Evolutionary conservation across 35 echinoderm and acorn worm species (phyloP).

Genomic region (Holothuria glaberrima): DNA sequence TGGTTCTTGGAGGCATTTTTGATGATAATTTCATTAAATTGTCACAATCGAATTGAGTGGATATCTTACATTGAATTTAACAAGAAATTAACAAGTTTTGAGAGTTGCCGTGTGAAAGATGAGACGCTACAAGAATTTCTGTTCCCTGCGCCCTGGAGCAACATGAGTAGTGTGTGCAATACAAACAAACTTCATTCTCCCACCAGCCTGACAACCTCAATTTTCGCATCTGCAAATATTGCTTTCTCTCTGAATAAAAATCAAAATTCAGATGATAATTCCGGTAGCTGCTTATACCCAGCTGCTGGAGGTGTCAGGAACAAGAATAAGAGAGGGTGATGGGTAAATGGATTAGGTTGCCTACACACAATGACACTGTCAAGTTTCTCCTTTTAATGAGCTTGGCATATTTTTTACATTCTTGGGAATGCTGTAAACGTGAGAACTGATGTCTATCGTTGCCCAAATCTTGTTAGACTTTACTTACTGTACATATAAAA

Average conservation of each 20-base stretch:
- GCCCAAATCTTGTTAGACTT: too few relatives aligned
- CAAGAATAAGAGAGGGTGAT: neutral
- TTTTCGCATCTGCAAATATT: slow-evolving; percentile 41
- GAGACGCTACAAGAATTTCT: slow-evolving; percentile 32
- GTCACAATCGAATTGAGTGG: slow-evolving; percentile 54
- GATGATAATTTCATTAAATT: slow-evolving; percentile 54
- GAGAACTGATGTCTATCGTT: too few relatives aligned
- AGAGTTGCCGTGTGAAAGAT: slow-evolving; percentile 49
- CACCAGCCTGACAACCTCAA: slow-evolving; percentile 38
- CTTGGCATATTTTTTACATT: slow-evolving; percentile 27
- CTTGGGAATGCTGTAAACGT: too few relatives aligned
- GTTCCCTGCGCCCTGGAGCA: slow-evolving; percentile 16
- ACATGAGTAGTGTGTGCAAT: neutral
- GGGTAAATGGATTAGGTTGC: slow-evolving; percentile 41
- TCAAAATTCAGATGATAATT: slow-evolving; percentile 47
- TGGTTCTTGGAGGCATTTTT: slow-evolving; percentile 44
- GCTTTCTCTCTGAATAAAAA: slow-evolving; percentile 38
- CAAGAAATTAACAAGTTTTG: slow-evolving; percentile 55
- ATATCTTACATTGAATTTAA: slow-evolving; percentile 57
- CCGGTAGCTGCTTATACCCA: neutral
- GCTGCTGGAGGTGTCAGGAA: slow-evolving; percentile 32
- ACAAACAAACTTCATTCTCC: slow-evolving; percentile 40
- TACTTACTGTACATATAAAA: too few relatives aligned
- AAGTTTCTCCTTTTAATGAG: slow-evolving; percentile 25
- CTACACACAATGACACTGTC: slow-evolving; percentile 22